Evolutionary conservation across 2,888 invertebrate species (phyloP), one percentile per base, ranked within the genome.

Genomic region (Arge pagana): DNA sequence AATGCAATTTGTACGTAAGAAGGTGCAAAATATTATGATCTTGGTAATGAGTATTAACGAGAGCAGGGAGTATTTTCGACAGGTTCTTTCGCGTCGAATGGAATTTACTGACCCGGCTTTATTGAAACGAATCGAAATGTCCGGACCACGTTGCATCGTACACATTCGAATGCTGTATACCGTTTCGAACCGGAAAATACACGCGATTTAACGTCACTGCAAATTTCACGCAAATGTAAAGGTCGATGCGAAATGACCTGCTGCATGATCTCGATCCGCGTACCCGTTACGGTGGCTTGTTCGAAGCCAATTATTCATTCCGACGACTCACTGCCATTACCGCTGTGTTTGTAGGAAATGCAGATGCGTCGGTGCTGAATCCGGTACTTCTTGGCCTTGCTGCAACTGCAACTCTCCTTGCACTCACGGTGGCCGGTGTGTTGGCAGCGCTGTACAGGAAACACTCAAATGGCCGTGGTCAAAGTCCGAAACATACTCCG

Each of bases 351-450:
- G 50, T 61, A 72, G 71, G 70, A 23, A 68, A 65, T 56, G 66
- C 70, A 40, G 65, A 70, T 52, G 67, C 66, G 26, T 66, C 70
- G 55, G 66, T 67, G 51, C 61, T 90, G 67, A 90, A 88, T 59
- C 90, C 90, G 10, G 82, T 91, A 49, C 79, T 91, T 53, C 85
- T 90, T 5, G 89, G 88, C 1, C 81, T 91, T 61, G 85, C 90
- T 50, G 86, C 88, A 5, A 87, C 87, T 71, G 89, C 89, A 15
- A 89, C 88, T 3, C 79, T 89, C 42, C 78, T 91, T 48, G 87
- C 89, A 28, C 85, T 89, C 4, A 85, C 89, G 3, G 88, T 88
- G 8, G 90, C 90, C 68, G 86, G 88, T 10, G 87, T 90, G 26
- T 77, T 90, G 48, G 88, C 86, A 0, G 88, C 89, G 18, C 77